Evolutionary conservation across 35 echinoderm and acorn worm species (phyloP).

Genomic region (Heliocidaris erythrogramma): DNA sequence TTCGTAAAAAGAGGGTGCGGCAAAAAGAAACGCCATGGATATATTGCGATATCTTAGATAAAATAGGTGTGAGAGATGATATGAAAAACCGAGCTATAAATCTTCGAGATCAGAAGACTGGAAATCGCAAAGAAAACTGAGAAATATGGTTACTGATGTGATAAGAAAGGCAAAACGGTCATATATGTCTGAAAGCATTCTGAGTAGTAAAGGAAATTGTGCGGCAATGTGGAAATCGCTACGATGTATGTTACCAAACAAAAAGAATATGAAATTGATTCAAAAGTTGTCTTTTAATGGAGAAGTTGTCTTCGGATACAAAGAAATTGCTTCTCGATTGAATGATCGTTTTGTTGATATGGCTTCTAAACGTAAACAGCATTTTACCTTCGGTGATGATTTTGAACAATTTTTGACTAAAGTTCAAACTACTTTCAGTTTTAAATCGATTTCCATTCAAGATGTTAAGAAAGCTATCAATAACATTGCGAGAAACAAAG

Average conservation of each 20-base stretch:
- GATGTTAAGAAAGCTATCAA: background rate
- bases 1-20: too few species aligned
- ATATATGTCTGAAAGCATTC: too few species aligned
- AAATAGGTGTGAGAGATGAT: background rate
- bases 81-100: background rate
- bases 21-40: background rate
- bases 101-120: background rate
- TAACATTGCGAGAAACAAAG: background rate
- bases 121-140: background rate
- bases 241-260: background rate
- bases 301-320: background rate
- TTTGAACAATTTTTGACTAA: too few species aligned
- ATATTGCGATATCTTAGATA: background rate
- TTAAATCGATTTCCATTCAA: background rate
- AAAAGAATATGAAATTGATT: background rate
- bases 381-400: too few species aligned
- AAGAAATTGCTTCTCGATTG: background rate
- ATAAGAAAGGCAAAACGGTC: too few species aligned
- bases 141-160: background rate
- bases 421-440: too few species aligned
- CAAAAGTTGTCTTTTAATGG: background rate
- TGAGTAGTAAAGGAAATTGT: too few species aligned
- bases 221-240: too few species aligned
- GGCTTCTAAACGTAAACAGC: too few species aligned
- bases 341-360: background rate